Percentiles rank a stretch among this genome's conserved stretches.
Evolutionary conservation across 2,113 vertebrate species (phyloP).

Genomic region (rat (Rattus norvegicus)): DNA sequence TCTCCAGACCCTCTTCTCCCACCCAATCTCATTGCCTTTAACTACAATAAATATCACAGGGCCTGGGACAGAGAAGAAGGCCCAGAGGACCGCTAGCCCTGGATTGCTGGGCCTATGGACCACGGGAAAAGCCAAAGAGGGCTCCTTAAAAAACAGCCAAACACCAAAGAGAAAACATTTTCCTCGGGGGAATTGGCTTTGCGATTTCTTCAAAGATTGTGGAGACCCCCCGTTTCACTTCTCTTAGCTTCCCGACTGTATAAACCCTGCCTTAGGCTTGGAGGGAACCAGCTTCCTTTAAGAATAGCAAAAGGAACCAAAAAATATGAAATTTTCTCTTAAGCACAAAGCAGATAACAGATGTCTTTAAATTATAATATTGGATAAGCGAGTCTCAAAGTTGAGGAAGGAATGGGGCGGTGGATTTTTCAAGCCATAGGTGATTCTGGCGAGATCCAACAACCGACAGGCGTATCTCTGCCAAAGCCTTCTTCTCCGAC

Average conservation of each 20-base stretch:
- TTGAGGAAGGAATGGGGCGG: background rate
- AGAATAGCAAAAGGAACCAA: background rate
- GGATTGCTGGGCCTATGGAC: conserved; percentile 54
- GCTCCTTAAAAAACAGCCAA: conserved; percentile 67
- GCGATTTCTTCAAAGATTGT: conserved; percentile 5
- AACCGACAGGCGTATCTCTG: conserved; percentile 21
- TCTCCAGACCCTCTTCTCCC: conserved; percentile 74
- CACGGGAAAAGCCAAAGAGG: background rate
- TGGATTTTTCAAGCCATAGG: conserved; percentile 25
- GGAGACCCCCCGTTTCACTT: conserved; percentile 41
- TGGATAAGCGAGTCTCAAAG: conserved; percentile 47
- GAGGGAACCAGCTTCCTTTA: conserved; percentile 42
- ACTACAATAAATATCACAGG: conserved; percentile 78
- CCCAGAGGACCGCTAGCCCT: conserved; percentile 11
- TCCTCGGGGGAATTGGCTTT: conserved; percentile 1
- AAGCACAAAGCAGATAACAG: conserved; percentile 70
- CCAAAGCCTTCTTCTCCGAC: conserved; percentile 45
- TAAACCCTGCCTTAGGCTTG: conserved; percentile 58
- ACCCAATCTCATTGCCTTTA: conserved; percentile 68
- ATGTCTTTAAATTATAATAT: conserved; percentile 78
- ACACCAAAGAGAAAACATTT: conserved; percentile 49
- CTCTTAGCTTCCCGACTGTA: conserved; percentile 12
- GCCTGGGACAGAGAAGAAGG: conserved; percentile 37
- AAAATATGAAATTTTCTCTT: conserved; percentile 62
- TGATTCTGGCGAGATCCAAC: conserved; percentile 54